These are phyloP conservation scores for Drosophila macrospina DNA, from an alignment of 2,888 invertebrate genomes.

Conservation along the genomic window DNA sequence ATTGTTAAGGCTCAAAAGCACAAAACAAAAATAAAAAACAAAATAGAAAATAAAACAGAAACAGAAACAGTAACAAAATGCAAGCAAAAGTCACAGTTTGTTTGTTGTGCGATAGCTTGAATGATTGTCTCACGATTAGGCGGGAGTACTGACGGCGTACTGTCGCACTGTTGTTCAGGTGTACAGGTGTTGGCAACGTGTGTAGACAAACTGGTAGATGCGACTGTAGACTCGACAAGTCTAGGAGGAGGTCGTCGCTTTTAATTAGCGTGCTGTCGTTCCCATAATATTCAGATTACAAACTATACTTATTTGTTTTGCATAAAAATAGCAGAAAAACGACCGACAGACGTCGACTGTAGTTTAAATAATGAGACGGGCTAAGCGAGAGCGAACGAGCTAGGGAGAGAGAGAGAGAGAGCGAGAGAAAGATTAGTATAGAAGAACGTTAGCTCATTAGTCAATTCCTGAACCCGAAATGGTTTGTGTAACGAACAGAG, in stretches of 20 bases:
- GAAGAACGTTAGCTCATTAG: slow-evolving; percentile 67
- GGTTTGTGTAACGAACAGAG: slow-evolving; percentile 74
- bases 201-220: slow-evolving; percentile 55
- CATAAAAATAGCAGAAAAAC: slow-evolving; percentile 71
- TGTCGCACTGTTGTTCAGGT: background rate
- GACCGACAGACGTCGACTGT: slow-evolving; percentile 3
- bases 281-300: slow-evolving; percentile 75
- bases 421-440: background rate
- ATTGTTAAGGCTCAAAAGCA: slow-evolving; percentile 42
- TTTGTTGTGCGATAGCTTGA: slow-evolving; percentile 68
- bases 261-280: slow-evolving; percentile 70
- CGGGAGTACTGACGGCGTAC: slow-evolving; percentile 11
- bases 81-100: slow-evolving; percentile 62
- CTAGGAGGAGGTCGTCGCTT: slow-evolving; percentile 32
- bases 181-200: slow-evolving; percentile 69
- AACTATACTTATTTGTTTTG: slow-evolving; percentile 75
- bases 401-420: slow-evolving; percentile 2
- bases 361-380: slow-evolving; percentile 24
- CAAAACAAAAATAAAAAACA: slow-evolving; percentile 1
- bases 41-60: too few species aligned
- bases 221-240: slow-evolving; percentile 33
- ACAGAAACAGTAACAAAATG: slow-evolving; percentile 28
- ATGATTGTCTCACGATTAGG: slow-evolving; percentile 72
- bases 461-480: slow-evolving; percentile 69
- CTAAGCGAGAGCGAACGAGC: slow-evolving; percentile 3